phyloP scores from a whole-genome alignment of 2,888 invertebrate species.

The Taphrorychus bicolor region DNA sequence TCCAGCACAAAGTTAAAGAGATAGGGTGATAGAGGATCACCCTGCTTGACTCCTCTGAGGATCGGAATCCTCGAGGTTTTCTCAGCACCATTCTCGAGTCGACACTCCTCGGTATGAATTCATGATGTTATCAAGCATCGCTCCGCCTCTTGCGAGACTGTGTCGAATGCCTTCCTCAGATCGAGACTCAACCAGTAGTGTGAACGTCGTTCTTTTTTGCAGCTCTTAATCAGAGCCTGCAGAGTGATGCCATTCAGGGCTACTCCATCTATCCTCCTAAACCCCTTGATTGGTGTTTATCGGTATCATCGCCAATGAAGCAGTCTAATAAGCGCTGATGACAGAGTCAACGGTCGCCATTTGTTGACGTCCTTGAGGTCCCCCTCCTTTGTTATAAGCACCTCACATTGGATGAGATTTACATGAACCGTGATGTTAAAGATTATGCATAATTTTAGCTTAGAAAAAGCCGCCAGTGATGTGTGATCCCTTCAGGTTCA shows the following conservation, averaged over 20 bases:
- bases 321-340: not conserved
- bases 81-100: not conserved
- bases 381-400: conserved; percentile 38
- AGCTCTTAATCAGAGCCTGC: conserved; percentile 21
- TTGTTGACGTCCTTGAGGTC: not conserved
- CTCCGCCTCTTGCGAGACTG: conserved; percentile 26
- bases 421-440: not conserved
- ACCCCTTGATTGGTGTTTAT: conserved; percentile 33
- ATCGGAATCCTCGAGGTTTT: not conserved
- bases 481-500: conserved; percentile 24
- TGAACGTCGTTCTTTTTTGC: not conserved
- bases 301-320: not conserved
- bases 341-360: not conserved
- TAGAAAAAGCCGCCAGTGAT: not conserved
- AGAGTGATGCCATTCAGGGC: conserved; percentile 30
- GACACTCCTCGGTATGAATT: not conserved
- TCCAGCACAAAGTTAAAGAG: conserved; percentile 23
- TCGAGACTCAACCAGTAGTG: conserved; percentile 22
- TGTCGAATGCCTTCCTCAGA: conserved; percentile 43
- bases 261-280: conserved; percentile 35
- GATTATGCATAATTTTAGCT: not conserved
- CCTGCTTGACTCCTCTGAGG: conserved; percentile 16
- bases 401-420: conserved; percentile 17
- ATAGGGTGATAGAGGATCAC: conserved; percentile 15
- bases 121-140: not conserved